Conservation (phyloP, 2,888 invertebrate species). For the Epirrhoe alternata region DNA sequence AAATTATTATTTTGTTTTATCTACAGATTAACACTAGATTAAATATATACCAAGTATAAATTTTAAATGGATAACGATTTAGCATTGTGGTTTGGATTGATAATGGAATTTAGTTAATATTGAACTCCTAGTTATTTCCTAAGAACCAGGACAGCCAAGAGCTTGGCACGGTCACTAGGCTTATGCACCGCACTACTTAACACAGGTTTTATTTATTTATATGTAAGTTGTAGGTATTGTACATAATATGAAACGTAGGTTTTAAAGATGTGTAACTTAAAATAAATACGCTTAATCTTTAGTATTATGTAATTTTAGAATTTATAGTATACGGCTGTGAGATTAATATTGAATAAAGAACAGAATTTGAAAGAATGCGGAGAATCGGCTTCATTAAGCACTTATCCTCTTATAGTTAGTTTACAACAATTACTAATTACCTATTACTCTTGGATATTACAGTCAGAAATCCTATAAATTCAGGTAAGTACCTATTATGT, state of each 20-base stretch:
- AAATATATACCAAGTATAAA: not conserved
- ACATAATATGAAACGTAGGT: conserved; percentile 15
- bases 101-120: not conserved
- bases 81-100: not conserved
- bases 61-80: not conserved
- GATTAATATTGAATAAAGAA: conserved; percentile 46
- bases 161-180: conserved; percentile 19
- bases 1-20: not conserved
- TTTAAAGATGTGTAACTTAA: conserved; percentile 5
- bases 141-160: conserved; percentile 6
- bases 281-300: conserved; percentile 33
- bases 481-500: conserved; percentile 1
- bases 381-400: conserved; percentile 7
- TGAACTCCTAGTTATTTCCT: not conserved
- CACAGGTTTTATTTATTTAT: conserved; percentile 26
- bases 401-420: not conserved
- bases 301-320: conserved; percentile 23
- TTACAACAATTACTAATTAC: not conserved
- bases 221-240: conserved; percentile 19
- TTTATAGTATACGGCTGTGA: conserved; percentile 58
- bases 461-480: conserved; percentile 14
- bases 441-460: conserved; percentile 5
- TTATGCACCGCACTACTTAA: conserved; percentile 30
- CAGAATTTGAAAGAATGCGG: conserved; percentile 16
- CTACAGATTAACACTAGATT: not conserved